Base-by-base conservation (phyloP, 2,113 vertebrate species). In the Calidris pygmaea region DNA sequence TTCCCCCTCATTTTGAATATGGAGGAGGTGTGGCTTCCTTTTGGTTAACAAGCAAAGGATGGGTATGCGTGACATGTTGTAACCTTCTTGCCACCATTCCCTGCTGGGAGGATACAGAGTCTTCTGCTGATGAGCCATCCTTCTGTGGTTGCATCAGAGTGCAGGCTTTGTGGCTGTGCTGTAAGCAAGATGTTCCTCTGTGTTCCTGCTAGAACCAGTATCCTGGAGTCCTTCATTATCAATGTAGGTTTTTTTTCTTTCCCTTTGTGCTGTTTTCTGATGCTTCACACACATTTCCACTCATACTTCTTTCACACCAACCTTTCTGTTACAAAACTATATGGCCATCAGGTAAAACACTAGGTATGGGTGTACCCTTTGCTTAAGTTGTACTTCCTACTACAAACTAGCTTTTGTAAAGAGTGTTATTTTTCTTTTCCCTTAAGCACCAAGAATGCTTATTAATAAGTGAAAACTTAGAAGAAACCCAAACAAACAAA, bases 51-150 rank as follows among this genome's bases (percentile, higher is more conserved):
- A 20, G 53, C 63, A 67, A 53, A 48, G 27, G 26, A 7, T 35
- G 16, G 11, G 1, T 41, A 8, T 50, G 16, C 5, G 5, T 13
- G 5, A 21, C 27, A 32, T 1, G 2, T 26, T 77, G 16, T 32
- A 84, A 7, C 10, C 6, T 29, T 55, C 26, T 65, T 55, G 37
- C 35, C 12, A 10, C 59, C 22, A 21, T 14, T 15, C 70, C 29
- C 41, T 81, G 16, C 43, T 52, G 32, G 43, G 21, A 71, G 19
- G 37, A n/a, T 65, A 20, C 32, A 65, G 23, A 3, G 22, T 70
- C 32, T 81, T n/a, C 35, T 52, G 32, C 56, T 65, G 56, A 29
- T 43, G 34, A 43, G 27, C 29, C 6, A 0, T 37, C 5, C 4
- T 29, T 27, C 27, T 52, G 27, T 45, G 8, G 9, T 22, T 17